phyloP scores from a whole-genome alignment of 2,797 vertebrate species.

The Merluccius polli region DNA sequence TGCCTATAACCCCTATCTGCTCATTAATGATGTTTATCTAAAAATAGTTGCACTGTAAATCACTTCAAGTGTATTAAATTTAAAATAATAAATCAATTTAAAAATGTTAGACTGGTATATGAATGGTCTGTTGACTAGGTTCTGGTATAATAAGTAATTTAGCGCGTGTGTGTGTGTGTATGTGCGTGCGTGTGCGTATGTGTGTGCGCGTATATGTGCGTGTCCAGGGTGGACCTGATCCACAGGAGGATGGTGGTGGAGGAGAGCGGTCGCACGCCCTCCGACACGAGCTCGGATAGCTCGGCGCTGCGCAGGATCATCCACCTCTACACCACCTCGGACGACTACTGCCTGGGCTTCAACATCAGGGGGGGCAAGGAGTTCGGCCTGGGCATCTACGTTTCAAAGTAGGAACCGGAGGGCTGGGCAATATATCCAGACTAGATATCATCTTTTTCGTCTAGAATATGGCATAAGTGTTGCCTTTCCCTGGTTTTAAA shows the following conservation, averaged over 20 bases:
- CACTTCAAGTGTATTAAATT: too few species aligned
- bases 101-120: too few species aligned
- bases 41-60: too few species aligned
- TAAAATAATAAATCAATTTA: too few species aligned
- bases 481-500: too few species aligned
- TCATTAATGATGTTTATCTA: too few species aligned
- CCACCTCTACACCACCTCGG: conserved; percentile 94
- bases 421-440: too few species aligned
- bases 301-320: conserved; percentile 80
- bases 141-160: not conserved
- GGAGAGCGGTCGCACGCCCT: conserved; percentile 76
- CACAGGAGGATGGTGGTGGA: conserved; percentile 90
- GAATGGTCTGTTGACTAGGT: not conserved
- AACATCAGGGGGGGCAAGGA: conserved; percentile 97
- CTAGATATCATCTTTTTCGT: too few species aligned
- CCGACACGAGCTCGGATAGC: conserved; percentile 78
- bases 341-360: conserved; percentile 95
- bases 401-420: conserved; percentile 84
- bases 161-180: conserved; percentile 5
- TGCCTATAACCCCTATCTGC: too few species aligned
- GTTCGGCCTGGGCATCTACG: conserved; percentile 96
- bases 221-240: conserved; percentile 89
- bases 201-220: conserved; percentile 17
- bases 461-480: too few species aligned
- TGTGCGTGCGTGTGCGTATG: conserved; percentile 8